Evolutionary conservation across 2,113 vertebrate genomes (phyloP).

Genomic region (Toxotes chatareus): DNA sequence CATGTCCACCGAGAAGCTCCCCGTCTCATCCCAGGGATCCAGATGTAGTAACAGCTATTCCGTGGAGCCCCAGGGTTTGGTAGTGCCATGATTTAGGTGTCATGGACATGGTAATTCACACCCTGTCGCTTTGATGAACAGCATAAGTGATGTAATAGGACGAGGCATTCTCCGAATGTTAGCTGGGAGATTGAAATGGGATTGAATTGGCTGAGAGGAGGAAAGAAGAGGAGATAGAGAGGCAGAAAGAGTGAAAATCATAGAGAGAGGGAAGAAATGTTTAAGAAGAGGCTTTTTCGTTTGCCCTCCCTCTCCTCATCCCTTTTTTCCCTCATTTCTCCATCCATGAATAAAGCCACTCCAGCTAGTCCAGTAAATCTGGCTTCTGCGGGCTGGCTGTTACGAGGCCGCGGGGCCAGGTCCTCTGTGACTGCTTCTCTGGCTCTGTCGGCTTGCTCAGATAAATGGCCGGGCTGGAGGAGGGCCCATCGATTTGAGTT

Average conservation of each 20-base stretch:
- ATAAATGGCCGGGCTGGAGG: conserved; percentile 77
- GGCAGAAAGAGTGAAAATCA: conserved; percentile 34
- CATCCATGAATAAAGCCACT: conserved; percentile 70
- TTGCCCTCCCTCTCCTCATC: conserved; percentile 28
- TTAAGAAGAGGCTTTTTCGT: conserved; percentile 31
- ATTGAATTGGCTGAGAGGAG: conserved; percentile 73
- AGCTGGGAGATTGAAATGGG: conserved; percentile 76
- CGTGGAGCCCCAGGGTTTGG: conserved; percentile 63
- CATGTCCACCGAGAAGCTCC: conserved; percentile 21
- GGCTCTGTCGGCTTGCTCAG: conserved; percentile 66
- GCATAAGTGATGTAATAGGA: conserved; percentile 76
- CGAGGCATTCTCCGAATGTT: conserved; percentile 66
- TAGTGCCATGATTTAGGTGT: conserved; percentile 76
- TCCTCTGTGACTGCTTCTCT: conserved; percentile 73
- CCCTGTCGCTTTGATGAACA: conserved; percentile 79
- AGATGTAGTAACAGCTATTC: conserved; percentile 72
- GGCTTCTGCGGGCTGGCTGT: conserved; percentile 53
- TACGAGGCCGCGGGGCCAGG: conserved; percentile 63
- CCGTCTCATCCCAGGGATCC: conserved; percentile 58
- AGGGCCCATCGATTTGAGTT: conserved; percentile 81
- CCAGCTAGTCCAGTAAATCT: conserved; percentile 73
- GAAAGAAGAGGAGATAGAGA: conserved; percentile 31
- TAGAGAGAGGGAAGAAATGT: conserved; percentile 17
- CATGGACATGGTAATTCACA: conserved; percentile 77
- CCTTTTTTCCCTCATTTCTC: conserved; percentile 43